phyloP scores from a whole-genome alignment of 2,888 invertebrate species.

The Trachelus tabidus region DNA sequence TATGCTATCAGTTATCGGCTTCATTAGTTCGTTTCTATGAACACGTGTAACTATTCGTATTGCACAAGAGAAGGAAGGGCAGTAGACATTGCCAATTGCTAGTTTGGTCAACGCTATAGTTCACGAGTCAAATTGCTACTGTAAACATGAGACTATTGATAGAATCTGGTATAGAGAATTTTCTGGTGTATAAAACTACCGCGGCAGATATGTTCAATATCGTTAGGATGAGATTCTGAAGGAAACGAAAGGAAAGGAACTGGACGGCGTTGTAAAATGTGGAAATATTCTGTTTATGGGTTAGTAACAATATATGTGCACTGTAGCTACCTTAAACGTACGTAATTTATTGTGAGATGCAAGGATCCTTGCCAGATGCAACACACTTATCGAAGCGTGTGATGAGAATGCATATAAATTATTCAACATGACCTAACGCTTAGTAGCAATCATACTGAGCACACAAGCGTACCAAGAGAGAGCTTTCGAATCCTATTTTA shows the following conservation, averaged over 20 bases:
- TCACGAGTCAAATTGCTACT: conserved; percentile 1
- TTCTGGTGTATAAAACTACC: neutral
- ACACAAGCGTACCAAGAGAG: neutral
- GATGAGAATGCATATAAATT: neutral
- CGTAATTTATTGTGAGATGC: neutral
- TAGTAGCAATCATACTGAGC: neutral
- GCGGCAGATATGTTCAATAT: neutral
- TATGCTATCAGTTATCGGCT: neutral
- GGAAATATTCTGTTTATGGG: neutral
- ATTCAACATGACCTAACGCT: neutral
- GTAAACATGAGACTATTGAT: conserved; percentile 1
- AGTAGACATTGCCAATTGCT: neutral
- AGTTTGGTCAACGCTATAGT: neutral
- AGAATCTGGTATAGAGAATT: neutral
- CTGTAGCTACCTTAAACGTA: neutral
- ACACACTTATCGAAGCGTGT: neutral
- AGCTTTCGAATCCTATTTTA: neutral
- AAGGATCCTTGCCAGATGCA: conserved; percentile 2
- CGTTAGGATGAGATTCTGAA: neutral
- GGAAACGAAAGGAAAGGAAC: neutral
- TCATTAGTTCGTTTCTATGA: neutral
- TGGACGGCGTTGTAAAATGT: neutral
- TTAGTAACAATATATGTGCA: neutral
- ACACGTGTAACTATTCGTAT: neutral
- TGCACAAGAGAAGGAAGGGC: neutral